Evolutionary conservation across 2,797 vertebrate genomes (phyloP), one percentile per base, ranked within the genome.

Genomic region (Protosalanx chinensis): DNA sequence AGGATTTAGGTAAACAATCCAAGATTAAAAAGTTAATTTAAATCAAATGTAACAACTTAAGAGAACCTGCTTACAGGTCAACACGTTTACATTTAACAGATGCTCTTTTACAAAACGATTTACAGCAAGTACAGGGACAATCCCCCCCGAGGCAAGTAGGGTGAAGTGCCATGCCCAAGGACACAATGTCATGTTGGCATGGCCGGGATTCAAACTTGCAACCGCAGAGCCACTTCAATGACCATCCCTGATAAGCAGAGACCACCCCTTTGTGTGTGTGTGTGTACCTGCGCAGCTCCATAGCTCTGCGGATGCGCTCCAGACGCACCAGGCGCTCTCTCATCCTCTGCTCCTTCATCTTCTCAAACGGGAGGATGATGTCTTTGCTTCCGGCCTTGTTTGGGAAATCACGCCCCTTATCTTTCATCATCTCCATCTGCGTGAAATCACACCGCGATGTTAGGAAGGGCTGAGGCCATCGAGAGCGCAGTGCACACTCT

Each of bases 271-370:
- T 62, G 56, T 3, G 58, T 27, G n/a, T 6, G 59, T 12, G 35
- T 27, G 4, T 10, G 59, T 92, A 98, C 98, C 97, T 96, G 88
- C 97, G 93, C 62, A 98, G 88, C 79, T 97, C 96, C 73, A 96
- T 89, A 3, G 95, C 95, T 85, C 96, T 91, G 30, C 94, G 95
- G 71, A 93, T 90, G 41, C 95, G 94, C 78, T 98, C 97, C 85
- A 96, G 83, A 3, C 95, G 93, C 80, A 94, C 93, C 83, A 96
- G 91, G 71, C 96, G 94, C 81, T 98, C 96, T 65, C 93, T 92
- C 89, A 95, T 91, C 66, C 94, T 92, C 79, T 97, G 96, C 76
- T 98, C 96, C 88, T 98, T 99, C 92, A 99, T 97, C 88, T 98
- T 97, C 86, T 98, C 95, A 90, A 98, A 99, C 68, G 98, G 95